Evolutionary conservation across 2,888 invertebrate species (phyloP), one percentile per base, ranked within the genome.

Genomic region (Caenorhabditis zanzibari): DNA sequence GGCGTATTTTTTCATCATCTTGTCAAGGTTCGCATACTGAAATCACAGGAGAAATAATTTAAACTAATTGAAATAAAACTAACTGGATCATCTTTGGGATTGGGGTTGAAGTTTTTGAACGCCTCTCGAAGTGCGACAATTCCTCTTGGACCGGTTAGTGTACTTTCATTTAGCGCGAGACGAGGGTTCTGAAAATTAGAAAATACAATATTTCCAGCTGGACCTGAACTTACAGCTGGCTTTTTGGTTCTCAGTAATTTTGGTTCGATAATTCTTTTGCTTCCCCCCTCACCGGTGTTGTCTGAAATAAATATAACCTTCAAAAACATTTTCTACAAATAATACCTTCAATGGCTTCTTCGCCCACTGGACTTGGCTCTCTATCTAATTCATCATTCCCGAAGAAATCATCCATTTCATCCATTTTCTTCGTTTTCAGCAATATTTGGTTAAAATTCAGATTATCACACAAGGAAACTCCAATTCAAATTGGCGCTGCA

Each of bases 381-480:
- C 82, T 69, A 26, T 76, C 86, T 12, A 85, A 82, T n/a, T 86
- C 80, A 52, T 86, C 85, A 52, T 87, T 84, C 12, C 80, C 86
- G 71, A 87, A 88, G 41, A 88, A 87, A 72, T 87, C 85, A 1
- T 81, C 82, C 16, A 77, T 61, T 58, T 87, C 86, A 52, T 87
- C 88, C 71, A 80, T 76, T 44, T 76, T 74, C 28, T 16, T 56
- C 38, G 7, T 12, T 38, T 38, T 38, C 10, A 38, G 49, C 2
- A 19, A 44, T 44, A 44, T 44, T 44, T n/a, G n/a, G 16, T 47
- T 19, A 26, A 26, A 10, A 12, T 12, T 10, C 38, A 38, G 12
- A 38, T 12, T 38, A 7, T 32, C 5, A 4, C 16, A n/a, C 9
- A 16, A 28, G 24, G 26, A 58, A 52, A 54, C 14, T 14, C 10